Percentiles rank a stretch among this genome's conserved stretches.
Evolutionary conservation across 2,888 invertebrate genomes (phyloP).

Genomic region (Scrobipalpa atriplicella): DNA sequence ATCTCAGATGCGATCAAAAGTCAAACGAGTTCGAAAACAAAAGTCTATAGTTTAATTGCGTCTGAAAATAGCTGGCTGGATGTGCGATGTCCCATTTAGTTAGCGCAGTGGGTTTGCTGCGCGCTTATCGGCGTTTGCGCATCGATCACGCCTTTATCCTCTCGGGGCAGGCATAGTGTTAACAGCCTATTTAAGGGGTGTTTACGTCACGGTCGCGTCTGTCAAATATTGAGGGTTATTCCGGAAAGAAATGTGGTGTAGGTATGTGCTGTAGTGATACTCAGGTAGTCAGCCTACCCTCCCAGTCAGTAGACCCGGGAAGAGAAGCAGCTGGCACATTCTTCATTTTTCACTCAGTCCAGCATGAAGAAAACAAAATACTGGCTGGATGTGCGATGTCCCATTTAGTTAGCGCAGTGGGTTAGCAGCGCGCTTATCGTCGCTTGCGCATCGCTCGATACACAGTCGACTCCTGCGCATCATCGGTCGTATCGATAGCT

Average conservation of each 20-base stretch:
- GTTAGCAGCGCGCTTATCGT: constrained; percentile 63
- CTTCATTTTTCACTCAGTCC: too few species aligned
- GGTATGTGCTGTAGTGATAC: too few species aligned
- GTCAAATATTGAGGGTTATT: too few species aligned
- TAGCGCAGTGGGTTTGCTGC: constrained; percentile 71
- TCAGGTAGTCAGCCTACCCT: too few species aligned
- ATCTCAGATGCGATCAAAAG: constrained; percentile 15
- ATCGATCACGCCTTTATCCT: constrained; percentile 40
- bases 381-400: constrained; percentile 61
- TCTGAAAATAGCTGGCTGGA: constrained; percentile 54
- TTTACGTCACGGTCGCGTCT: too few species aligned
- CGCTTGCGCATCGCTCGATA: constrained; percentile 52
- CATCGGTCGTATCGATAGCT: constrained; percentile 39
- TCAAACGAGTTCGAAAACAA: constrained; percentile 45
- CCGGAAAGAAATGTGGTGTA: too few species aligned
- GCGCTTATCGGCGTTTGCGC: constrained; percentile 52
- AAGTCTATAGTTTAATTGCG: constrained; percentile 64
- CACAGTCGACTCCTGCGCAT: constrained; percentile 44
- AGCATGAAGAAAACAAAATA: constrained; percentile 36
- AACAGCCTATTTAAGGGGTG: too few species aligned
- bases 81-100: constrained; percentile 73
- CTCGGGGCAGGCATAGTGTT: too few species aligned
- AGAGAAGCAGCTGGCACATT: too few species aligned
- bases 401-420: constrained; percentile 74
- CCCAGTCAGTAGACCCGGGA: too few species aligned